Conservation (phyloP, 1,140 invertebrate genomes). For the Mylabris phalerata region DNA sequence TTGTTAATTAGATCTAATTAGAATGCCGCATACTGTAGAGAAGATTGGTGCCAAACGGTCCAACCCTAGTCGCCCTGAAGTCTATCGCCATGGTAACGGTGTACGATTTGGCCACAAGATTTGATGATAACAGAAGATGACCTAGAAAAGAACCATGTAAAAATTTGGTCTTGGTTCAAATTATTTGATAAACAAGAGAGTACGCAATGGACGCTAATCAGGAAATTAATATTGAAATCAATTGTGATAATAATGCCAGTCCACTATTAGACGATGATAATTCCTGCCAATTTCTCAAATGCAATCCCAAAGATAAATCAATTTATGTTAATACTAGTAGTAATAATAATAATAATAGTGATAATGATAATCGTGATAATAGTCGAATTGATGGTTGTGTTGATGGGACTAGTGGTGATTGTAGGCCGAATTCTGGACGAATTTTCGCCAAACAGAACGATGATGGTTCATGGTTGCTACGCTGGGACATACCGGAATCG, state of each 20-base stretch:
- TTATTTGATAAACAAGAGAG: not conserved
- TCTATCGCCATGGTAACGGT: slow-evolving; percentile 32
- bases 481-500: slow-evolving; percentile 27
- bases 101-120: not conserved
- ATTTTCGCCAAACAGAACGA: slow-evolving; percentile 25
- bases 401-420: slow-evolving; percentile 7
- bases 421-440: slow-evolving; percentile 14
- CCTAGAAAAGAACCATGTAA: not conserved
- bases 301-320: slow-evolving; percentile 20
- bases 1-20: not conserved
- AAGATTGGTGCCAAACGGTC: slow-evolving; percentile 10
- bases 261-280: slow-evolving; percentile 1
- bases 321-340: slow-evolving; percentile 4
- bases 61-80: slow-evolving; percentile 24
- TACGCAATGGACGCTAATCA: not conserved
- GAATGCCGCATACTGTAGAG: not conserved
- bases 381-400: slow-evolving; percentile 1
- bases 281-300: slow-evolving; percentile 26
- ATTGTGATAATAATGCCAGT: slow-evolving; percentile 15
- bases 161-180: no score
- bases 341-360: not conserved
- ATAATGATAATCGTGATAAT: slow-evolving; percentile 3
- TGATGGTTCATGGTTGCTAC: slow-evolving; percentile 27
- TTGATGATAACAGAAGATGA: slow-evolving; percentile 9
- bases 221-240: slow-evolving; percentile 14